phyloP scores from a whole-genome alignment of 2,113 vertebrate genomes.

The Gila orcuttii region DNA sequence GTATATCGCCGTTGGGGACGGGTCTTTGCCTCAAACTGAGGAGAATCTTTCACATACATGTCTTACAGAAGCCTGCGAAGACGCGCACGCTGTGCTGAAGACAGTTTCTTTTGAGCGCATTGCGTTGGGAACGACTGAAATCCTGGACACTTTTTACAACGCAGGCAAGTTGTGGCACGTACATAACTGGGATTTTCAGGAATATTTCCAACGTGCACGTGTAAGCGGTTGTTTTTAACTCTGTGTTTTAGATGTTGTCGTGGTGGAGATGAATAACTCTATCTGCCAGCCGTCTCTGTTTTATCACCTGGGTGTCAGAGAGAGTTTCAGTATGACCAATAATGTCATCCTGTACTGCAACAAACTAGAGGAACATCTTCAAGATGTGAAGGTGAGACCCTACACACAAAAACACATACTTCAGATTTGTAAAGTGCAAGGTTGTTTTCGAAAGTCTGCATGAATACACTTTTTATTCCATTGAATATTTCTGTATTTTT shows the following conservation, averaged over 20 bases:
- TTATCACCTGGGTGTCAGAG: slow-evolving; percentile 88
- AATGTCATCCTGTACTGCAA: slow-evolving; percentile 87
- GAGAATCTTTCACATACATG: slow-evolving; percentile 76
- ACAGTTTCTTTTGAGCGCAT: slow-evolving; percentile 77
- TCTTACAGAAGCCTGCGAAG: slow-evolving; percentile 81
- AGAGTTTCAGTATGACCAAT: slow-evolving; percentile 92
- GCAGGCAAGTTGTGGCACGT: slow-evolving; percentile 80
- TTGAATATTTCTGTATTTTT: not conserved
- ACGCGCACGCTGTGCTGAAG: slow-evolving; percentile 70
- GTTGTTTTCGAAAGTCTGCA: not conserved
- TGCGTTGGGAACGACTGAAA: slow-evolving; percentile 74
- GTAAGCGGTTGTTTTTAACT: not conserved
- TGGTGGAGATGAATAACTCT: slow-evolving; percentile 86
- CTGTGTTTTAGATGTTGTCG: slow-evolving; percentile 80
- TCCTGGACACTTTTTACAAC: slow-evolving; percentile 86
- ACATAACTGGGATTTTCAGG: not conserved
- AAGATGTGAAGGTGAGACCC: slow-evolving; percentile 79
- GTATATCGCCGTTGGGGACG: slow-evolving; percentile 76
- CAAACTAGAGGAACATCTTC: slow-evolving; percentile 78
- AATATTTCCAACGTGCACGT: not conserved
- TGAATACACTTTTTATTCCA: not conserved
- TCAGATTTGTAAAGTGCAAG: not conserved
- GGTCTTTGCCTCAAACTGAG: slow-evolving; percentile 63
- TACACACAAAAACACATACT: no score
- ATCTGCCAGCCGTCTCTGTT: slow-evolving; percentile 89